Evolutionary conservation across 2,888 invertebrate genomes (phyloP).

Genomic region (Hyles lineata): DNA sequence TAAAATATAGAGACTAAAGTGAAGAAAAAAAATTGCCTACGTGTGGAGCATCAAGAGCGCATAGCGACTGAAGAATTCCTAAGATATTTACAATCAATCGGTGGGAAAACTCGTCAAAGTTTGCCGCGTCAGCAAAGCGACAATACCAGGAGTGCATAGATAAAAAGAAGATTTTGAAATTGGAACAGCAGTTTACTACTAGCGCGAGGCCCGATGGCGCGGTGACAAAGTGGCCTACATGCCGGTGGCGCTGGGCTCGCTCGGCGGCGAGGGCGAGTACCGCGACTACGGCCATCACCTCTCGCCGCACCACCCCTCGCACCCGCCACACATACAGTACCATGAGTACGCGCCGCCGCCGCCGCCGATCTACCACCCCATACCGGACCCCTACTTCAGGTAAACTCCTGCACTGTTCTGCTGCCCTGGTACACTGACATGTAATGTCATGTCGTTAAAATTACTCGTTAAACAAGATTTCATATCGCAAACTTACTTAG

Average conservation of each 20-base stretch:
- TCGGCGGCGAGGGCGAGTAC: constrained; percentile 87
- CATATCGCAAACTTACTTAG: no score
- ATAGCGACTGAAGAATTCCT: constrained; percentile 32
- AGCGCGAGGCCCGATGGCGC: constrained; percentile 73
- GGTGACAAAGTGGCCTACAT: constrained; percentile 88
- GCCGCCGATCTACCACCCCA: constrained; percentile 75
- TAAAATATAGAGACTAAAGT: background rate
- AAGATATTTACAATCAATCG: background rate
- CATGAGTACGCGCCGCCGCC: constrained; percentile 86
- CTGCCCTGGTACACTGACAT: constrained; percentile 33
- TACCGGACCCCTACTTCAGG: constrained; percentile 79
- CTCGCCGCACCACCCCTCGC: constrained; percentile 76
- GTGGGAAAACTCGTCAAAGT: background rate
- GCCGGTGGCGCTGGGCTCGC: constrained; percentile 87
- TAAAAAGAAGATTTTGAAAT: constrained; percentile 34
- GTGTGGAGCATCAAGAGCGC: constrained; percentile 48
- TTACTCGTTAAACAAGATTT: no score
- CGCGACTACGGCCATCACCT: constrained; percentile 78
- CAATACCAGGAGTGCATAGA: constrained; percentile 54
- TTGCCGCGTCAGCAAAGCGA: constrained; percentile 20
- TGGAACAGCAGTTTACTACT: constrained; percentile 34
- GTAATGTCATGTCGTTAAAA: background rate
- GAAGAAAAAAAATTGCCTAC: constrained; percentile 31
- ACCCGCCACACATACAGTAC: constrained; percentile 71
- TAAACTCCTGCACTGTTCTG: constrained; percentile 48